A percentile compares a stretch with the other conserved stretches of the same genome.
These are phyloP conservation scores for Candoia aspera DNA, from an alignment of 2,113 vertebrate genomes.

Conservation along the genomic window DNA sequence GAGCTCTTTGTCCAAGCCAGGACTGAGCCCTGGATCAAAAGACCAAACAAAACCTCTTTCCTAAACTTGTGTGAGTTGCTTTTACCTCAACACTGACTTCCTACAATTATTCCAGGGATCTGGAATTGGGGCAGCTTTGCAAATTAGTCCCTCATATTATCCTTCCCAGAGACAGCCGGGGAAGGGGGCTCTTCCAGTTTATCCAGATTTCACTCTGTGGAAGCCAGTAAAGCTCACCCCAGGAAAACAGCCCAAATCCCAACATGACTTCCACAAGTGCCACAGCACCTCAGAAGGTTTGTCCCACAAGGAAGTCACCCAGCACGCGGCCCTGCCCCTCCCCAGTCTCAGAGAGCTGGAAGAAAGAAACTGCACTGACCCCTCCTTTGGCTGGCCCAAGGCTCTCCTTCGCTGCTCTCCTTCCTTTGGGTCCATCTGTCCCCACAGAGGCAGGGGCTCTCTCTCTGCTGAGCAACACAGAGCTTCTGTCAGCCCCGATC, in stretches of 20 bases:
- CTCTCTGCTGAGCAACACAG: slow-evolving; percentile 53
- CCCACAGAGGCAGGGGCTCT: slow-evolving; percentile 52
- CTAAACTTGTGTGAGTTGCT: neutral
- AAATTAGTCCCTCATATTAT: neutral
- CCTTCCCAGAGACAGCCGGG: too few species aligned
- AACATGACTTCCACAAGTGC: neutral
- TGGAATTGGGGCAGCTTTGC: neutral
- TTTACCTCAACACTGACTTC: neutral
- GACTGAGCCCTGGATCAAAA: neutral
- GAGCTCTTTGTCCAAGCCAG: neutral
- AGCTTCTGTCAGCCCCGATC: slow-evolving; percentile 37
- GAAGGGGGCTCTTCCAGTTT: neutral
- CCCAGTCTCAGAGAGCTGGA: slow-evolving; percentile 20
- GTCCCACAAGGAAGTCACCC: neutral
- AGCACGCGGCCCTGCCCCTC: neutral
- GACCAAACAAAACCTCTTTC: neutral
- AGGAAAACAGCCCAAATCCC: neutral
- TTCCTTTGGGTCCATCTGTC: slow-evolving; percentile 36
- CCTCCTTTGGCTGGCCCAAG: slow-evolving; percentile 48
- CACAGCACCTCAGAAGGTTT: neutral
- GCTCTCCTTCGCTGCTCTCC: slow-evolving; percentile 71
- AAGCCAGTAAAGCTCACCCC: neutral
- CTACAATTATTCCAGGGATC: neutral
- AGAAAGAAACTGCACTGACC: slow-evolving; percentile 58
- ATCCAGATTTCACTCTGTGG: neutral